Evolutionary conservation across 2,888 invertebrate genomes (phyloP).

Genomic region (Hydrotaea diabolus): DNA sequence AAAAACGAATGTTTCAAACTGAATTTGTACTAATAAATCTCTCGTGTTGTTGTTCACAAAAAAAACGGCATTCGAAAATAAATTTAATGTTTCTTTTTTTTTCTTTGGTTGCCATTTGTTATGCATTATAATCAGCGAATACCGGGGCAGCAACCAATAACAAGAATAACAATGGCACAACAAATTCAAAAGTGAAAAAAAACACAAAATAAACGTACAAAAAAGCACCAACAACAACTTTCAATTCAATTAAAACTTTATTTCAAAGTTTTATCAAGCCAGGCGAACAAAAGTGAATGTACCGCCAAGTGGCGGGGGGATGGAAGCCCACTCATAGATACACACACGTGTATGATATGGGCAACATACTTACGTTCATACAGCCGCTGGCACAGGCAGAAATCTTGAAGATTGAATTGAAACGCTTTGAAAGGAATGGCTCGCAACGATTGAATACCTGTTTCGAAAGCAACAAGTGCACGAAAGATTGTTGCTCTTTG

Average conservation of each 20-base stretch:
- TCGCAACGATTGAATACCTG: constrained; percentile 51
- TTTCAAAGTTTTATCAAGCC: constrained; percentile 59
- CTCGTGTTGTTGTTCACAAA: constrained; percentile 15
- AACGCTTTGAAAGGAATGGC: neutral
- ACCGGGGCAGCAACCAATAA: constrained; percentile 22
- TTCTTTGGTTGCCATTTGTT: constrained; percentile 53
- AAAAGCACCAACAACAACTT: constrained; percentile 36
- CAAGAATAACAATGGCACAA: constrained; percentile 47
- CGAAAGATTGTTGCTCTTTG: constrained; percentile 13
- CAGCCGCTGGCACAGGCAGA: constrained; percentile 25
- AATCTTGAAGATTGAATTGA: constrained; percentile 30
- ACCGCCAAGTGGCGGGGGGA: constrained; percentile 28
- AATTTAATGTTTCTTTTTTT: constrained; percentile 29
- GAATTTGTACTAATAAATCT: constrained; percentile 13
- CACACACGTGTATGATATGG: neutral
- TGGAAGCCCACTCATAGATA: neutral
- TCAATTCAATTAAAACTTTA: constrained; percentile 65
- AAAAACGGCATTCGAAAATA: neutral
- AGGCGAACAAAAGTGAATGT: constrained; percentile 60
- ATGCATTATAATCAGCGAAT: constrained; percentile 50
- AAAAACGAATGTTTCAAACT: neutral
- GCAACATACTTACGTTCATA: neutral
- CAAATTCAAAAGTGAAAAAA: constrained; percentile 17
- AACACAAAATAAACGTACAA: constrained; percentile 18
- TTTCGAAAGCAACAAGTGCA: constrained; percentile 62